Conservation (phyloP, 2,888 invertebrate species). For the Agrotis exclamationis region DNA sequence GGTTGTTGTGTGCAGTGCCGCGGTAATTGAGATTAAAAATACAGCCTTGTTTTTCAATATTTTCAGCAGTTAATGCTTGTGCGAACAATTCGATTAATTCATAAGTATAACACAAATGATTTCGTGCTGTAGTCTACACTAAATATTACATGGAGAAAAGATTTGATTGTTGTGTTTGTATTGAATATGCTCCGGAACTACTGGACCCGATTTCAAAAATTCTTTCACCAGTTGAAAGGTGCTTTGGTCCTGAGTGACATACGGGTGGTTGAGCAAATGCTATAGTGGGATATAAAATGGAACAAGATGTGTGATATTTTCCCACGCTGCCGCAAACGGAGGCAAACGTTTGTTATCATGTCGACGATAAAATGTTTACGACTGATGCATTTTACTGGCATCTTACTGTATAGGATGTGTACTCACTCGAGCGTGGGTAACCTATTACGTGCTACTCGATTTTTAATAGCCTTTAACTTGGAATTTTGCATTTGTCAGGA, state of each 20-base stretch:
- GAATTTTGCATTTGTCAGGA: background rate
- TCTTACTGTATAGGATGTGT: constrained; percentile 26
- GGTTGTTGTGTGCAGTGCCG: constrained; percentile 25
- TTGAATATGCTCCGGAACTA: too few relatives aligned
- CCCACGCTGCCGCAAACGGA: constrained; percentile 26
- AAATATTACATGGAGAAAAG: too few relatives aligned
- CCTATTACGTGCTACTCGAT: background rate
- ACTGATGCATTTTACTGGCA: constrained; percentile 42
- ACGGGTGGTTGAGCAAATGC: too few relatives aligned
- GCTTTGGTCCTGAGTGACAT: too few relatives aligned
- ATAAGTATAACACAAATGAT: constrained; percentile 26
- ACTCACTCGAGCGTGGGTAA: constrained; percentile 15
- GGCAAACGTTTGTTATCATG: constrained; percentile 42
- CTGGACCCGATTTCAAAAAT: too few relatives aligned
- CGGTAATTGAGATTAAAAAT: constrained; percentile 48
- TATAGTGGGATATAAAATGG: constrained; percentile 6
- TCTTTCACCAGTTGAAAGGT: too few relatives aligned
- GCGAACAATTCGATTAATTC: constrained; percentile 43
- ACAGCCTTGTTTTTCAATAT: constrained; percentile 42
- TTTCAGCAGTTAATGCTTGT: constrained; percentile 48
- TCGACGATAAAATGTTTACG: constrained; percentile 51
- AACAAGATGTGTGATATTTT: constrained; percentile 16
- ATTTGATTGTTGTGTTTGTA: too few relatives aligned
- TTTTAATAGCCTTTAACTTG: constrained; percentile 12
- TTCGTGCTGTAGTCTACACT: background rate